Conservation (phyloP, 1,140 invertebrate genomes). For the Nebria ingens region DNA sequence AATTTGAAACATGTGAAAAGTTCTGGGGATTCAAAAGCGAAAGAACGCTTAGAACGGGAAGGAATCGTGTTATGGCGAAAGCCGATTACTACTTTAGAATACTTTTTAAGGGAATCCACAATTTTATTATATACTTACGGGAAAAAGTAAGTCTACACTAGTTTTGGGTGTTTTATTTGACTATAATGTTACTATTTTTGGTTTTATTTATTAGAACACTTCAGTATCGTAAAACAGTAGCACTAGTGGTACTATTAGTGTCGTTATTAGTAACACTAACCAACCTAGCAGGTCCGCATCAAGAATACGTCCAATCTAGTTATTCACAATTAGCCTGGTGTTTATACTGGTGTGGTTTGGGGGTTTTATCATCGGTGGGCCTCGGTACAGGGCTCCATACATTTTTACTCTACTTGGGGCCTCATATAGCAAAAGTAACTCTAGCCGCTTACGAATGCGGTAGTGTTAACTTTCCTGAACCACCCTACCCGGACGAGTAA, state of each 20-base stretch:
- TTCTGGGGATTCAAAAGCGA: conserved; percentile 27
- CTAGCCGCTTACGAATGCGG: conserved; percentile 97
- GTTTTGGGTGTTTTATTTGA: conserved; percentile 15
- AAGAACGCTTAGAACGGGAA: conserved; percentile 41
- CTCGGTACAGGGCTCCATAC: conserved; percentile 97
- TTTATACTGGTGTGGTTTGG: conserved; percentile 89
- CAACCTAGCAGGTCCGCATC: conserved; percentile 38
- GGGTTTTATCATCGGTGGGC: conserved; percentile 93
- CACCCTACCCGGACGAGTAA: conserved; percentile 79
- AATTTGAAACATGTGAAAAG: neutral
- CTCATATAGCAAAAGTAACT: conserved; percentile 88
- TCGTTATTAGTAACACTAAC: conserved; percentile 34
- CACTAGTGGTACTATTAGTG: conserved; percentile 32
- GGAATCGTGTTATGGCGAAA: conserved; percentile 77
- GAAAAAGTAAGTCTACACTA: conserved; percentile 34
- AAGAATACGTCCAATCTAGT: conserved; percentile 33
- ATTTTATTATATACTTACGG: conserved; percentile 48
- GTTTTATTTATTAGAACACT: conserved; percentile 39
- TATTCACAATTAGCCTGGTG: conserved; percentile 57
- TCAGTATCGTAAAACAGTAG: conserved; percentile 39
- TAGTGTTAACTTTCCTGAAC: conserved; percentile 85
- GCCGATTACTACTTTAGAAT: conserved; percentile 73
- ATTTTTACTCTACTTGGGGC: conserved; percentile 93
- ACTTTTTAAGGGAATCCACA: conserved; percentile 67
- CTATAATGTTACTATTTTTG: conserved; percentile 13